These are phyloP conservation scores for Malacosoma neustria DNA, from an alignment of 2,888 invertebrate genomes.

Conservation along the genomic window DNA sequence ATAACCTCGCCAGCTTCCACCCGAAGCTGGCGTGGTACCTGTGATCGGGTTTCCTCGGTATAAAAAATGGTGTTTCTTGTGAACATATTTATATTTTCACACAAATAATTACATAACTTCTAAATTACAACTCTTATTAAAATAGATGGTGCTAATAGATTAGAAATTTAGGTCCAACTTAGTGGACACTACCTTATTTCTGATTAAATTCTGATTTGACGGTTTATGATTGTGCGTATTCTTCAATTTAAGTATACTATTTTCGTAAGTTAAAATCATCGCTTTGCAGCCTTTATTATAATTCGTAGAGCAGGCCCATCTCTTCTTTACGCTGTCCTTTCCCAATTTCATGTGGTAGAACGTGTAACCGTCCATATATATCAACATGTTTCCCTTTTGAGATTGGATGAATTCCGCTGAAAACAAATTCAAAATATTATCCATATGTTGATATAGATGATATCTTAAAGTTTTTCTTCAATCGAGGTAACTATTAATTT, in stretches of 20 bases:
- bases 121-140: too few species aligned
- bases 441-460: too few species aligned
- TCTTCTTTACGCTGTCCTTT: conserved; percentile 1
- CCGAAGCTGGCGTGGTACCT: too few species aligned
- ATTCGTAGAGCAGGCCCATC: conserved; percentile 16
- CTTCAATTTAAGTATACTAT: conserved; percentile 2
- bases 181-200: background rate
- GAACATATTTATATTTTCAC: too few species aligned
- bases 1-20: too few species aligned
- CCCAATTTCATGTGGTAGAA: conserved; percentile 14
- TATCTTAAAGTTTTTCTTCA: too few species aligned
- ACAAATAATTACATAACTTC: too few species aligned
- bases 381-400: conserved; percentile 25
- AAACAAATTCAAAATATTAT: conserved; percentile 11
- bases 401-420: conserved; percentile 25
- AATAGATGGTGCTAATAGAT: too few species aligned
- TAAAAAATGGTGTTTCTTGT: too few species aligned
- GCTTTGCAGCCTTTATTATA: conserved; percentile 11
- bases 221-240: conserved; percentile 10
- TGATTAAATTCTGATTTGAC: background rate
- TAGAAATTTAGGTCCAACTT: too few species aligned
- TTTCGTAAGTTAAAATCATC: conserved; percentile 3
- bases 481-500: too few species aligned
- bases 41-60: too few species aligned
- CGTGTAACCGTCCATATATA: conserved; percentile 26